phyloP scores from a whole-genome alignment of 2,888 invertebrate genomes.

The Cenopis cana region DNA sequence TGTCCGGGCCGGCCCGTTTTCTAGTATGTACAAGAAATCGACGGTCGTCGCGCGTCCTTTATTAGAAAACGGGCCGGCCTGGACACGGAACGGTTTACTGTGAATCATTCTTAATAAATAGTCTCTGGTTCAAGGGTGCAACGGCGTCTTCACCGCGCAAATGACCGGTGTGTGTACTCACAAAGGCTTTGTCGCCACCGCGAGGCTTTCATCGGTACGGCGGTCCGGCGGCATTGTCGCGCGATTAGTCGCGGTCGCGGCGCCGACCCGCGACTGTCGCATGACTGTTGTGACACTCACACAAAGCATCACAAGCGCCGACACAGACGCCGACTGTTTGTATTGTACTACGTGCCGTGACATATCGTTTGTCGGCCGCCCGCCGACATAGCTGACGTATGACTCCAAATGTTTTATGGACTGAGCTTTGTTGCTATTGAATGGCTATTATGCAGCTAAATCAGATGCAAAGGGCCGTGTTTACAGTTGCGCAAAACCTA shows the following conservation, averaged over 20 bases:
- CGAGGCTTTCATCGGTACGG: slow-evolving; percentile 61
- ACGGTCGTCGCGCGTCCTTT: too few relatives aligned
- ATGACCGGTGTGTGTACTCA: slow-evolving; percentile 64
- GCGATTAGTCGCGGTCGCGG: slow-evolving; percentile 78
- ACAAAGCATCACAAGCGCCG: slow-evolving; percentile 71
- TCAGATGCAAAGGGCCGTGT: slow-evolving; percentile 62
- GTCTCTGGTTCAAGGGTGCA: slow-evolving; percentile 9
- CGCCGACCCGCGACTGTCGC: slow-evolving; percentile 62
- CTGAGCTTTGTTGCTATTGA: slow-evolving; percentile 68
- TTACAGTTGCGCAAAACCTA: slow-evolving; percentile 66
- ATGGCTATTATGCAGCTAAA: slow-evolving; percentile 50
- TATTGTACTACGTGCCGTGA: slow-evolving; percentile 81
- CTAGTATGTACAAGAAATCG: too few relatives aligned
- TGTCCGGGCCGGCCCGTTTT: too few relatives aligned
- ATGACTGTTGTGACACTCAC: slow-evolving; percentile 73
- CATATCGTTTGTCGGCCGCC: slow-evolving; percentile 75
- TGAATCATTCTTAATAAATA: too few relatives aligned
- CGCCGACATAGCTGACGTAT: slow-evolving; percentile 62
- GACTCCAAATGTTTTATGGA: slow-evolving; percentile 68
- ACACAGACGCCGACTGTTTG: slow-evolving; percentile 82
- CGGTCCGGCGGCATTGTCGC: slow-evolving; percentile 67
- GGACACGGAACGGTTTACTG: too few relatives aligned
- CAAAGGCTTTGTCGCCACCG: slow-evolving; percentile 72
- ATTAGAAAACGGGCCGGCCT: too few relatives aligned
- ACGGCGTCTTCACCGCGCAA: slow-evolving; percentile 20